These are phyloP conservation scores for Microcebus tavaratra DNA, from an alignment of 2,113 vertebrate species.

Conservation along the genomic window DNA sequence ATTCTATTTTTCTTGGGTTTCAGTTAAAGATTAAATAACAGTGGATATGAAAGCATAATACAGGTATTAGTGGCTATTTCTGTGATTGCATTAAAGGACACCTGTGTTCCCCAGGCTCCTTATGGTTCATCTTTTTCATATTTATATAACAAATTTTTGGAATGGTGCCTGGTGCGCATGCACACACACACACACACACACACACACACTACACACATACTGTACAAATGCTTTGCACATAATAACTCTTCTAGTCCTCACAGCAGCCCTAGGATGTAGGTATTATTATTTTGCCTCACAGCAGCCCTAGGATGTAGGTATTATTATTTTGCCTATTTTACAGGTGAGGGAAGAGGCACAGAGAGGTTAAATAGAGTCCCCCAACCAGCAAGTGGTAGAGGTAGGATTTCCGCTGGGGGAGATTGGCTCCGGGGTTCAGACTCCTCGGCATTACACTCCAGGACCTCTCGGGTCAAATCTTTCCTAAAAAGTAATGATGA, in stretches of 20 bases:
- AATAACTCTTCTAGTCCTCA: background rate
- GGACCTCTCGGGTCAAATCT: background rate
- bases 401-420: background rate
- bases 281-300: background rate
- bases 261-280: background rate
- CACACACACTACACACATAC: too few species aligned
- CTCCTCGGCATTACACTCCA: background rate
- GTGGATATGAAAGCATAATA: background rate
- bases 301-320: background rate
- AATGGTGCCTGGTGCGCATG: background rate
- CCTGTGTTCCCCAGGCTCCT: background rate
- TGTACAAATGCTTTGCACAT: background rate
- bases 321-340: background rate
- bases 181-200: too few species aligned
- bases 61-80: background rate
- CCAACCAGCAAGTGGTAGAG: background rate
- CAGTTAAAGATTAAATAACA: background rate
- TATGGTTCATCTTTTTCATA: background rate
- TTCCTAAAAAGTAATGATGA: background rate
- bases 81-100: background rate
- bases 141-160: background rate
- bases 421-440: background rate
- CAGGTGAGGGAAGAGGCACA: background rate
- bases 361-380: background rate
- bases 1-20: slow-evolving; percentile 33